Conservation (phyloP, 2,797 vertebrate species). For the Trachurus trachurus region DNA sequence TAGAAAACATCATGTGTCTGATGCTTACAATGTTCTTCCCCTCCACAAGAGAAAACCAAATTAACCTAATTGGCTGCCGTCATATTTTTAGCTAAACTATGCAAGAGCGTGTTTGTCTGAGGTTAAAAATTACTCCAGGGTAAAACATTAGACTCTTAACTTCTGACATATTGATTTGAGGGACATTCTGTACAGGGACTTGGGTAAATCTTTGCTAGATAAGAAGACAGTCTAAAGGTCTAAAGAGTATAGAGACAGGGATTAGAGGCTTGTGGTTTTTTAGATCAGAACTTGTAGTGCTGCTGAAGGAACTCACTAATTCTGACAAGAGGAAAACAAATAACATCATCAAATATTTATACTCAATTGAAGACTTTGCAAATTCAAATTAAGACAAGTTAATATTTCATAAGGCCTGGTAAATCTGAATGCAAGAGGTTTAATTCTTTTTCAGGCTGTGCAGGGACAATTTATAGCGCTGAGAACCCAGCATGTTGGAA, state of each 20-base stretch:
- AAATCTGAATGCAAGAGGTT: conserved; percentile 26
- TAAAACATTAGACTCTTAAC: neutral
- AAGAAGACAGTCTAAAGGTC: neutral
- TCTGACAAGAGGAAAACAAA: conserved; percentile 47
- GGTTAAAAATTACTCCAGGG: neutral
- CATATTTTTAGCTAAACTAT: conserved; percentile 17
- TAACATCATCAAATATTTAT: conserved; percentile 55
- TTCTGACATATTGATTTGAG: neutral
- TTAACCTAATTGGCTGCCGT: conserved; percentile 3
- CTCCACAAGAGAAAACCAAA: conserved; percentile 20
- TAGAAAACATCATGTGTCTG: neutral
- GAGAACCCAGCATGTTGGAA: neutral
- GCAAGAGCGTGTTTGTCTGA: neutral
- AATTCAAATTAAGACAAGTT: conserved; percentile 49
- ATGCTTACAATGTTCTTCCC: conserved; percentile 5
- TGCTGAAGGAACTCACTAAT: conserved; percentile 21
- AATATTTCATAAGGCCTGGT: conserved; percentile 48
- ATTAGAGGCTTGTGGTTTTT: neutral
- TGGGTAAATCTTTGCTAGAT: neutral
- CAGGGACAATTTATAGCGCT: neutral
- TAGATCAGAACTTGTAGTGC: neutral
- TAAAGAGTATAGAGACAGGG: neutral
- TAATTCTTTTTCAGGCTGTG: conserved; percentile 4
- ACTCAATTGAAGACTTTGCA: conserved; percentile 45
- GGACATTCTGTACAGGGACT: neutral